Conservation (phyloP, 2,797 vertebrate species). For the Danio choprae region DNA sequence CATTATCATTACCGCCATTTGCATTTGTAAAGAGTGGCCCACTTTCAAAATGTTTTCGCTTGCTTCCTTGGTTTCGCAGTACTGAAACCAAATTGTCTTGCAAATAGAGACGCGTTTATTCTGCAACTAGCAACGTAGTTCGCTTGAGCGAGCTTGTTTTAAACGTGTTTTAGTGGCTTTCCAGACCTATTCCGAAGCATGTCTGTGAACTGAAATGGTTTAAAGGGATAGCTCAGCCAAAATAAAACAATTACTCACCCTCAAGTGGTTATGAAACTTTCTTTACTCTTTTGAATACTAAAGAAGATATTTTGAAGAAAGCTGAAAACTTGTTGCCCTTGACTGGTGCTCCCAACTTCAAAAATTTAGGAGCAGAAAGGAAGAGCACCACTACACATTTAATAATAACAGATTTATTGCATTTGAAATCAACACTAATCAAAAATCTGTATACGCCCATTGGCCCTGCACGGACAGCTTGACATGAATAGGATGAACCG, state of each 20-base stretch:
- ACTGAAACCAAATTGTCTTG: constrained; percentile 10
- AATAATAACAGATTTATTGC: too few relatives aligned
- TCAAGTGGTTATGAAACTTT: too few relatives aligned
- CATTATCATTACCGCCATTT: constrained; percentile 28
- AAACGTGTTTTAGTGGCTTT: background rate
- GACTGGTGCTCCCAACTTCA: too few relatives aligned
- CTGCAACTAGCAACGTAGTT: background rate
- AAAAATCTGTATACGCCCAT: too few relatives aligned
- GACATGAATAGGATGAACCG: too few relatives aligned
- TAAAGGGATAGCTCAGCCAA: background rate
- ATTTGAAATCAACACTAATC: too few relatives aligned
- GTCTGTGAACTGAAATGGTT: background rate
- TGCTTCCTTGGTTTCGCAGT: constrained; percentile 32
- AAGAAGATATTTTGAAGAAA: too few relatives aligned
- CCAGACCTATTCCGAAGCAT: background rate
- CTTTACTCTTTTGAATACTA: too few relatives aligned
- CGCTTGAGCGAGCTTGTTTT: constrained; percentile 10
- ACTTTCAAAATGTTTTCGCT: constrained; percentile 37
- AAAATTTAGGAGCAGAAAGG: too few relatives aligned
- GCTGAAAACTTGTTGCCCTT: too few relatives aligned
- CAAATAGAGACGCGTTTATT: background rate
- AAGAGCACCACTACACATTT: too few relatives aligned
- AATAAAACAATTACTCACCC: background rate
- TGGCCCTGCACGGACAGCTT: too few relatives aligned
- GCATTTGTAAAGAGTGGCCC: constrained; percentile 44